Conservation (phyloP, 2,113 vertebrate species). For the Coptodon bakossiorum region DNA sequence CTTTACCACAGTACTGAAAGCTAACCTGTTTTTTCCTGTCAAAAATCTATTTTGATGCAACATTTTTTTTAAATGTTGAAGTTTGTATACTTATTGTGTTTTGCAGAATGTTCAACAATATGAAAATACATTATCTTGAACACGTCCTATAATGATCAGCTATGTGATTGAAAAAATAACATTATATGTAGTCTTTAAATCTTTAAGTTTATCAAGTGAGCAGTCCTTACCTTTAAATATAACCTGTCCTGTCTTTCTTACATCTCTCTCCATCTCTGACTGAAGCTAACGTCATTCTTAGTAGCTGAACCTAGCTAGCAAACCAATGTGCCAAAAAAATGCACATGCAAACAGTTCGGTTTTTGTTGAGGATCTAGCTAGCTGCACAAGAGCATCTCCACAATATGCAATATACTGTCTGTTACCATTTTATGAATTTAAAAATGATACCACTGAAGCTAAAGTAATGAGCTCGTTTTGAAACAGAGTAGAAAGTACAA, state of each 20-base stretch:
- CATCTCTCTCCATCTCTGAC: background rate
- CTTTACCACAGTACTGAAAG: accelerated
- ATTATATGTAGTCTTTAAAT: background rate
- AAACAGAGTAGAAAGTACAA: background rate
- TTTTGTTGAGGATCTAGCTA: background rate
- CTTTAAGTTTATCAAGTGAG: background rate
- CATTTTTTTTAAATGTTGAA: background rate
- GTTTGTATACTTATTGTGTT: background rate
- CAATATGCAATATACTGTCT: background rate
- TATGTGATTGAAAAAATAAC: background rate
- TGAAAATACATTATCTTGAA: background rate
- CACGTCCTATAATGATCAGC: background rate
- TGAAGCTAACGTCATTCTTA: background rate
- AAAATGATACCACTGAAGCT: background rate
- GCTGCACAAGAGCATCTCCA: background rate
- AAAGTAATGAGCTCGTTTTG: accelerated
- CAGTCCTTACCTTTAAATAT: background rate
- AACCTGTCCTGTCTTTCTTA: background rate
- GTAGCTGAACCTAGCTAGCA: background rate
- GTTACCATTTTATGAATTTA: background rate
- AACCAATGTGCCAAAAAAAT: accelerated
- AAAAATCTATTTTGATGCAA: background rate
- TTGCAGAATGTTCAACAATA: background rate
- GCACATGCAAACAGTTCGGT: background rate
- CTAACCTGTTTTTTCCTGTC: background rate